Evolutionary conservation across 2,888 invertebrate species (phyloP), one percentile per base, ranked within the genome.

Genomic region (Molorchus minor): DNA sequence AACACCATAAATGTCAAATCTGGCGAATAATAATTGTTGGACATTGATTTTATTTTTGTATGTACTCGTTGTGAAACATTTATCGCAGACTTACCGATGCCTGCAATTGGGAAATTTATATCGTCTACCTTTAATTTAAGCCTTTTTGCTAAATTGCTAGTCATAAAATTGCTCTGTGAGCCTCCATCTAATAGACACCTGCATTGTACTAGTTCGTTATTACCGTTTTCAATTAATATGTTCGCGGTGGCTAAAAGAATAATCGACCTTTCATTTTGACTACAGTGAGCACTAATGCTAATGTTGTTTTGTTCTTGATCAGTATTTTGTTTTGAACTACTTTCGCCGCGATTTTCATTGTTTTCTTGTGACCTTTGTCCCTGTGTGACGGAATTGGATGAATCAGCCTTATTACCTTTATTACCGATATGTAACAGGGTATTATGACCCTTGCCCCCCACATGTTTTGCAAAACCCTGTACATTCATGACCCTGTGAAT

Each of bases 121-220:
- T 17, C 15, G 3, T 2, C 16, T 8, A 10, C 8, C 2, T 45
- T 10, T 12, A 46, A 38, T 12, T 20, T 30, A 2, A 46, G 21
- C 10, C 5, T 12, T 2, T 12, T 12, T 13, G 12, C 29, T 15
- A 54, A 54, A 8, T 33, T 33, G 1, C 12, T 33, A 2, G 21
- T 54, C 1, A 54, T 36, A 21, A 54, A 44, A 38, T 54, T 54
- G 13, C 43, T 33, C 25, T 54, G 54, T 1, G 46, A 46, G n/a
- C 46, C 46, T 29, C 25, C 17, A 25, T 55, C 55, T n/a, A 46
- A 40, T 25, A 55, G 15, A 15, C 15, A 16, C 29, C 45, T 20
- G 12, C 46, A 46, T 12, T 16, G 19, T n/a, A 38, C 8, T 17
- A 15, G 29, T 1, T 12, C 17, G 8, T 17, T 29, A 12, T 38